Percentiles rank a stretch among this genome's conserved stretches.
Conservation (phyloP, 1,140 invertebrate genomes). For the Aphidius gifuensis region DNA sequence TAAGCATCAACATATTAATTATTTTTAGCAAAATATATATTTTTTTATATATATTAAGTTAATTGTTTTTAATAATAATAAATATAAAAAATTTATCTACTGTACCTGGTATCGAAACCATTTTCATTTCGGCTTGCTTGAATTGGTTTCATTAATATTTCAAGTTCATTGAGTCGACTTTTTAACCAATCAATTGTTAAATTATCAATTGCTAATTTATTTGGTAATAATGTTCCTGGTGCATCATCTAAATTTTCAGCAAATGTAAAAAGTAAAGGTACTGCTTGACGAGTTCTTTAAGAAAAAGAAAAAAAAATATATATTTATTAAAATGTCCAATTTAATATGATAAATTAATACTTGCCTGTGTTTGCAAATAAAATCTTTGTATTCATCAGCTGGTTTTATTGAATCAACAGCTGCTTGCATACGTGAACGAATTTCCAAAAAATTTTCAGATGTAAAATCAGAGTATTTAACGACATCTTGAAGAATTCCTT, state of each 20-base stretch:
- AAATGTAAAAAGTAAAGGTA: slow-evolving; percentile 75
- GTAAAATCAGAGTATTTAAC: slow-evolving; percentile 71
- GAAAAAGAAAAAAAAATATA: slow-evolving; percentile 11
- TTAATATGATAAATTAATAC: slow-evolving; percentile 20
- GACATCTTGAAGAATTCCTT: slow-evolving; percentile 71
- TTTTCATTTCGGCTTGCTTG: slow-evolving; percentile 46
- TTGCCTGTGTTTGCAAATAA: slow-evolving; percentile 80
- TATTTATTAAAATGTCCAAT: slow-evolving; percentile 13
- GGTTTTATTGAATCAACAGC: slow-evolving; percentile 72
- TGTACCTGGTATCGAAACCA: slow-evolving; percentile 45
- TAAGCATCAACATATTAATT: not conserved
- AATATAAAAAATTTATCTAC: slow-evolving; percentile 8
- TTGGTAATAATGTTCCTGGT: slow-evolving; percentile 74
- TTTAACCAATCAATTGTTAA: slow-evolving; percentile 84
- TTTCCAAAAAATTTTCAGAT: slow-evolving; percentile 72
- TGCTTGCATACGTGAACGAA: slow-evolving; percentile 68
- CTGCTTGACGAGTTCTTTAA: slow-evolving; percentile 67
- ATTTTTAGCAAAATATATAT: not conserved
- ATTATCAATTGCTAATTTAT: slow-evolving; percentile 86
- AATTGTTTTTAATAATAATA: no score
- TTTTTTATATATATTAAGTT: no score
- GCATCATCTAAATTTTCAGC: slow-evolving; percentile 80
- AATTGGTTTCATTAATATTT: slow-evolving; percentile 55
- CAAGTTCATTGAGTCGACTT: slow-evolving; percentile 72
- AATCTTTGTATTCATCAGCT: slow-evolving; percentile 77